phyloP scores from a whole-genome alignment of 2,888 invertebrate species.

The Campaea margaritaria region DNA sequence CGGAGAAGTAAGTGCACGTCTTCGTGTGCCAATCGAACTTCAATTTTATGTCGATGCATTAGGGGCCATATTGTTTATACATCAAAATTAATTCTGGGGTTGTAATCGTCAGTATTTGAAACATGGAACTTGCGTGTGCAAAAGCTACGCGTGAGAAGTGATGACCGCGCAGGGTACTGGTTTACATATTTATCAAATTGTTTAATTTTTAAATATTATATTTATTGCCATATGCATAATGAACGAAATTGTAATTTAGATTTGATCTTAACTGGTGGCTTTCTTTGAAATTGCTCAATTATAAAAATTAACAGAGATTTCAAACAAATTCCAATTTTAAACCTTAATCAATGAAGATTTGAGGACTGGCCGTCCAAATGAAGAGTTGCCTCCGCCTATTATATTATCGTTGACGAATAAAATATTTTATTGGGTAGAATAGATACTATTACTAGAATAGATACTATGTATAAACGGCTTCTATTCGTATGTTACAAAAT shows the following conservation, averaged over 20 bases:
- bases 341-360: too few species aligned
- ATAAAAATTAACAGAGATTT: background rate
- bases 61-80: background rate
- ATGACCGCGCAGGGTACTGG: slow-evolving; percentile 22
- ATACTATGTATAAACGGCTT: too few species aligned
- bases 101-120: slow-evolving; percentile 14
- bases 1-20: slow-evolving; percentile 16
- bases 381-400: too few species aligned
- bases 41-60: background rate
- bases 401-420: too few species aligned
- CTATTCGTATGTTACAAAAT: too few species aligned
- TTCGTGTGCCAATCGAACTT: slow-evolving; percentile 3
- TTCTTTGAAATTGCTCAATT: background rate
- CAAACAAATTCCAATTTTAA: too few species aligned
- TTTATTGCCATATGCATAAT: background rate
- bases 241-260: background rate
- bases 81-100: background rate
- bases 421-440: background rate
- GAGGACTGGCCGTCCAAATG: too few species aligned
- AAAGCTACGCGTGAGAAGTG: slow-evolving; percentile 43
- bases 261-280: background rate
- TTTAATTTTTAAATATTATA: slow-evolving; percentile 20
- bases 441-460: too few species aligned
- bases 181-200: slow-evolving; percentile 43
- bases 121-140: slow-evolving; percentile 53